Evolutionary conservation across 2,113 vertebrate species (phyloP).

Genomic region (Sander lucioperca): DNA sequence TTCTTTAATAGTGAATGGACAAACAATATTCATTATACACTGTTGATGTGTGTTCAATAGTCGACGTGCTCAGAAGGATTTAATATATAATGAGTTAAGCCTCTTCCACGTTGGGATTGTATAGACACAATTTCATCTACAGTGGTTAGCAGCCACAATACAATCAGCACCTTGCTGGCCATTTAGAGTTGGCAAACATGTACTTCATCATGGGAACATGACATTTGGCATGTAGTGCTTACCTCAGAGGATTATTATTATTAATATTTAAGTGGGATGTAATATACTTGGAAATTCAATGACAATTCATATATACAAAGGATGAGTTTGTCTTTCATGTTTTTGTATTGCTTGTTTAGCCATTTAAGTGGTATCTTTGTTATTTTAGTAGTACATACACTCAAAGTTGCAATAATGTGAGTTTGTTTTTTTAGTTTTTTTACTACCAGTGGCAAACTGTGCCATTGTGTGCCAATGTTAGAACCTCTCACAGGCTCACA

Average conservation of each 20-base stretch:
- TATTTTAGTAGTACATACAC: neutral
- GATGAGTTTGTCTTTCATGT: neutral
- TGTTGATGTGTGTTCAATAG: neutral
- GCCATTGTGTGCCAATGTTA: neutral
- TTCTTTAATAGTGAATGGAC: neutral
- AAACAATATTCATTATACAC: neutral
- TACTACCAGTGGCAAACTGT: neutral
- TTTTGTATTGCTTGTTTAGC: neutral
- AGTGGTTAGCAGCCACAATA: neutral
- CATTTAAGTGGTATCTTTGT: neutral
- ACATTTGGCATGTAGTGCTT: slow-evolving; percentile 1
- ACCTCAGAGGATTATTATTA: neutral
- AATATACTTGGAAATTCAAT: slow-evolving; percentile 2
- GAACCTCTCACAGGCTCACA: no score
- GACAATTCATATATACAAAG: neutral
- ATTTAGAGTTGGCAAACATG: neutral
- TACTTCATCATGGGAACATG: neutral
- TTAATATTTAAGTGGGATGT: neutral
- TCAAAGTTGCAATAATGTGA: neutral
- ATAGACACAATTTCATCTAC: neutral
- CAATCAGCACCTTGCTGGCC: neutral
- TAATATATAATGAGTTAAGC: neutral
- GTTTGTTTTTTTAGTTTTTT: neutral
- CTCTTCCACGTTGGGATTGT: neutral
- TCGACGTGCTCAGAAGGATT: neutral